A percentile compares a stretch with the other conserved stretches of the same genome.
phyloP scores from a whole-genome alignment of 1,140 invertebrate species.

The Leptoteleia sp. region DNA sequence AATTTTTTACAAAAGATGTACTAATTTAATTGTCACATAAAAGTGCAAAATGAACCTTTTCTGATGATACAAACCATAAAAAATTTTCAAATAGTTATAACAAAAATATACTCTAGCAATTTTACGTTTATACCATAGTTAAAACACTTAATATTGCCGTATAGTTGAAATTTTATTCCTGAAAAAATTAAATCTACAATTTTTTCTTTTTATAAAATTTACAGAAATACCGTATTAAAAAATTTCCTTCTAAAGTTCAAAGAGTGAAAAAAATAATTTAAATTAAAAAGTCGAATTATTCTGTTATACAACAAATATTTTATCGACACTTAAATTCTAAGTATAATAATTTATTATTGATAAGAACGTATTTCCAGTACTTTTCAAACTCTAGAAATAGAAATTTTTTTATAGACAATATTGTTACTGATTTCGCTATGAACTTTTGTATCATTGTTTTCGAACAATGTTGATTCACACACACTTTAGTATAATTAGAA shows the following conservation, averaged over 20 bases:
- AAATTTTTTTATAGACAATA: constrained; percentile 19
- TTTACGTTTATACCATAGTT: constrained; percentile 10
- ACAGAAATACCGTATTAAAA: constrained; percentile 46
- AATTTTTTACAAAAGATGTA: no score
- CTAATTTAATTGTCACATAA: no score
- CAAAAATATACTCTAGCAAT: no score
- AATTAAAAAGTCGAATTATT: background rate
- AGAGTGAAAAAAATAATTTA: constrained; percentile 4
- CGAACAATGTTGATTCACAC: no score
- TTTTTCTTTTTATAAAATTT: constrained; percentile 54
- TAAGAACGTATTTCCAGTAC: constrained; percentile 5
- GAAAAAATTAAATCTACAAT: constrained; percentile 57
- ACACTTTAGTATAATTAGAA: no score
- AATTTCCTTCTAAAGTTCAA: constrained; percentile 40
- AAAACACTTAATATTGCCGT: constrained; percentile 17
- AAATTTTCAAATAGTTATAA: no score
- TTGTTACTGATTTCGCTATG: no score
- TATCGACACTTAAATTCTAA: background rate
- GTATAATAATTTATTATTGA: no score
- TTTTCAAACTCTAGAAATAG: constrained; percentile 38
- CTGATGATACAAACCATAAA: no score
- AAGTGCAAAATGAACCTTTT: no score
- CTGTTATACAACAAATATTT: no score
- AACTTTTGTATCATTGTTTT: no score
- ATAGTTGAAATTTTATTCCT: constrained; percentile 53